Evolutionary conservation across 2,888 invertebrate genomes (phyloP), one percentile per base, ranked within the genome.

Genomic region (Orchestes rusci): DNA sequence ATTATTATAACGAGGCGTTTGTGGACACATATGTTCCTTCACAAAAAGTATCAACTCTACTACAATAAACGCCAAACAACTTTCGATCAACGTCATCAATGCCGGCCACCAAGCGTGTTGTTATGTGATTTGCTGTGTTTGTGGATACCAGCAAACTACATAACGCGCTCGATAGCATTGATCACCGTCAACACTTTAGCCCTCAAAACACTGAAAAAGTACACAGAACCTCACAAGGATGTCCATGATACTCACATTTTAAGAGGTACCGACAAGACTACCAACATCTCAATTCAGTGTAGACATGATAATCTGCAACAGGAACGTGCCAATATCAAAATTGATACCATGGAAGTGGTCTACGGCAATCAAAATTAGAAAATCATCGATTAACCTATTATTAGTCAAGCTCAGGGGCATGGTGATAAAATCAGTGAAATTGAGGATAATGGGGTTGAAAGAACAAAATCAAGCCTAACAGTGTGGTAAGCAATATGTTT

Each of bases 401-500:
- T 59, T 70, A 41, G 55, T 71, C 15, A 71, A 72, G 56, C 68
- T 65, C 55, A 68, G 20, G 3, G 13, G 5, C n/a, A 13, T n/a
- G n/a, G n/a, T n/a, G n/a, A n/a, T n/a, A 19, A 13, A 20, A 19
- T 4, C 13, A 16, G n/a, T 17, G 34, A 50, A 16, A 12, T 4
- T 8, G 7, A 8, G 20, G 18, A 15, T 7, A 35, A 35, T n/a
- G n/a, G n/a, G n/a, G n/a, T n/a, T 17, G 16, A 18, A 33, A 31
- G 13, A 18, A n/a, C n/a, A n/a, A n/a, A n/a, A n/a, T n/a, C n/a
- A 23, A 23, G 23, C 10, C 23, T 23, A 23, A 23, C 34, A 64
- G 70, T 20, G 73, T 74, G 55, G 64, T 70, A 48, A 71, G 69
- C 34, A 72, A n/a, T n/a, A n/a, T n/a, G n/a, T 74, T 56, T 74